A percentile compares a stretch with the other conserved stretches of the same genome.
phyloP scores from a whole-genome alignment of 2,888 invertebrate genomes.

The Coelopa pilipes region DNA sequence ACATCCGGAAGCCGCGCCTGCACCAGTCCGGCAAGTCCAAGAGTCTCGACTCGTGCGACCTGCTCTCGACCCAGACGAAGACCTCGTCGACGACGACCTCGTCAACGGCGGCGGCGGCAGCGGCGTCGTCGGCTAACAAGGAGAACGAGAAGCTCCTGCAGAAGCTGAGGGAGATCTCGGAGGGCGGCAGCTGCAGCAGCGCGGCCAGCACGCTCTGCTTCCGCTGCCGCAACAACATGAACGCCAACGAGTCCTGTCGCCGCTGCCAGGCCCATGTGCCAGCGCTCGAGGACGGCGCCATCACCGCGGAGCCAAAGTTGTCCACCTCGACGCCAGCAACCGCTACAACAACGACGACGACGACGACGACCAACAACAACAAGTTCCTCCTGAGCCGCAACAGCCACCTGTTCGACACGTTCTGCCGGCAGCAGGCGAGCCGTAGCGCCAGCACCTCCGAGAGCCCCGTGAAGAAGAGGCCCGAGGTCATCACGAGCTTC shows the following conservation, averaged over 20 bases:
- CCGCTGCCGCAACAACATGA: conserved; percentile 57
- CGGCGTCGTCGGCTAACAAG: conserved; percentile 49
- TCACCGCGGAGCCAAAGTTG: conserved; percentile 48
- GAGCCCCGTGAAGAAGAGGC: conserved; percentile 58
- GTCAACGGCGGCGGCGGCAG: conserved; percentile 49
- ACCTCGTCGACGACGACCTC: background rate
- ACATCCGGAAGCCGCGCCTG: conserved; percentile 61
- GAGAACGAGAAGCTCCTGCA: conserved; percentile 57
- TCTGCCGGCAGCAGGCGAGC: conserved; percentile 38
- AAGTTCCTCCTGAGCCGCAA: conserved; percentile 30
- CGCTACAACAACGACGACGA: conserved; percentile 36
- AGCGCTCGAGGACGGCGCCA: background rate
- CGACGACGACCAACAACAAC: background rate
- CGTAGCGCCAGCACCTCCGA: conserved; percentile 22
- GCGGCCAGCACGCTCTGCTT: conserved; percentile 56
- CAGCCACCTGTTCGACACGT: conserved; percentile 35
- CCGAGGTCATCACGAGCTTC: conserved; percentile 67
- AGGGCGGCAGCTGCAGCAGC: conserved; percentile 58
- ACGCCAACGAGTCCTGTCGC: conserved; percentile 57
- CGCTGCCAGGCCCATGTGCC: conserved; percentile 51
- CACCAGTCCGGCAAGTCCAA: conserved; percentile 71
- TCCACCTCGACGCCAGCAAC: background rate
- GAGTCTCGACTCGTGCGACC: conserved; percentile 86
- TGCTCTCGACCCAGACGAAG: conserved; percentile 68
- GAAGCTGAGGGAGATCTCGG: conserved; percentile 63